Percentiles rank a stretch among this genome's conserved stretches.
Evolutionary conservation across 2,797 vertebrate genomes (phyloP).

Genomic region (Brachyrhaphis roseni): DNA sequence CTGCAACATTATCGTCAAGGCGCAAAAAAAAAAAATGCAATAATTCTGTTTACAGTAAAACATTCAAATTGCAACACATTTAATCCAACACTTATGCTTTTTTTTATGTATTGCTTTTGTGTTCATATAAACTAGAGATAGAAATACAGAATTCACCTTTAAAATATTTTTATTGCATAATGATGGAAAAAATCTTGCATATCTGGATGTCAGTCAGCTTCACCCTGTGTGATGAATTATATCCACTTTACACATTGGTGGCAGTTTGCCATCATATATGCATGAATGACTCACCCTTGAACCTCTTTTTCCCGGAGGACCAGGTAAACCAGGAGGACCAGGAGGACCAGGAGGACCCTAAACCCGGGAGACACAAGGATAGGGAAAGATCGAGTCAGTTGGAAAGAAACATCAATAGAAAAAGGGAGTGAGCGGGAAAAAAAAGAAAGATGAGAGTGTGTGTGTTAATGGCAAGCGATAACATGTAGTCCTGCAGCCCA

Average conservation of each 20-base stretch:
- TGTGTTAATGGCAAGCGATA: slow-evolving; percentile 69
- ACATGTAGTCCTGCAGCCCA: slow-evolving; percentile 61
- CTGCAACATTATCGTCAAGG: neutral
- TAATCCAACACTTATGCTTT: neutral
- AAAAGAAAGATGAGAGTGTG: slow-evolving; percentile 28
- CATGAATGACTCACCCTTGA: slow-evolving; percentile 87
- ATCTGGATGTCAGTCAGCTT: neutral
- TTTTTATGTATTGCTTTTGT: neutral
- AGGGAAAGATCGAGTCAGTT: slow-evolving; percentile 35
- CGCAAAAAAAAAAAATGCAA: neutral
- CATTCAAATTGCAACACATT: neutral
- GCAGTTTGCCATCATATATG: neutral
- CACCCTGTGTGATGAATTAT: neutral
- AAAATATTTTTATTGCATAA: neutral
- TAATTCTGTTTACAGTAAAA: neutral
- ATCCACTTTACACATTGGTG: neutral
- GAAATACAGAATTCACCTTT: neutral
- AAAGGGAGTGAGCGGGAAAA: slow-evolving; percentile 4
- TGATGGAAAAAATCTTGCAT: neutral
- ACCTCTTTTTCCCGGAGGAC: slow-evolving; percentile 92
- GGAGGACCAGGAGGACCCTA: slow-evolving; percentile 92
- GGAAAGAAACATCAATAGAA: slow-evolving; percentile 27
- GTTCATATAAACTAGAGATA: neutral
- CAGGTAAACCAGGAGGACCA: slow-evolving; percentile 91
- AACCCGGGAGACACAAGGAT: slow-evolving; percentile 51